Evolutionary conservation across 2,797 vertebrate genomes (phyloP), one percentile per base, ranked within the genome.

Genomic region (Parambassis ranga): DNA sequence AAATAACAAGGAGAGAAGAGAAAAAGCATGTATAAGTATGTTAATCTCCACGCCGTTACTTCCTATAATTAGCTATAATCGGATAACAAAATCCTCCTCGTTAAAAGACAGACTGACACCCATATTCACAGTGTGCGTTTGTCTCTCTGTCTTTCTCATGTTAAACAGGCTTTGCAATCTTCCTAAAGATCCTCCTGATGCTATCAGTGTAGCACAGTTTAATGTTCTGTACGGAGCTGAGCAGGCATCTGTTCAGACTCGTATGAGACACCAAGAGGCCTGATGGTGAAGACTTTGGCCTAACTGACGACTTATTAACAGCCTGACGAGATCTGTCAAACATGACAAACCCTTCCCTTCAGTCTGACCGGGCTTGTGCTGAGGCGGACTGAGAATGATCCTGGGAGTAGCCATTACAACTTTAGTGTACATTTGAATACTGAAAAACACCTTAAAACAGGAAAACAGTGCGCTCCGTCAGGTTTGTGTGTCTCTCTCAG

Each of bases 311-410:
- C 42, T 75, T 20, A 3, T 16, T 46, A 53, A 19, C 46, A 51
- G 49, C 42, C 59, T 6, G 10, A 41, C 38, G 49, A 31, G 41
- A 57, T 30, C 49, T 52, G 41, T 51, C 23, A 47, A 32, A 79
- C 64, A 37, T 68, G 80, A 80, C 62, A 58, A 69, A 76, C 56
- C 75, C 52, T 35, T 65, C 51, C 0, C 37, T 10, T 13, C 18
- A 16, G 7, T 79, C 10, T 63, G 56, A 63, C 44, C 41, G 42
- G 71, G 63, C 50, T 60, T 46, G 38, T 43, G 50, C 33, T 30
- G 52, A 49, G 13, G 46, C 49, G 1, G 52, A 20, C 30, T 44
- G 33, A 32, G 61, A 55, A 16, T 3, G 33, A 67, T 60, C 23
- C 41, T 31, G 35, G 51, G 32, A 55, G 23, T 10, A 32, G 60